A percentile compares a stretch with the other conserved stretches of the same genome.
These are phyloP conservation scores for Notocelia uddmanniana DNA, from an alignment of 2,888 invertebrate genomes.

Conservation along the genomic window DNA sequence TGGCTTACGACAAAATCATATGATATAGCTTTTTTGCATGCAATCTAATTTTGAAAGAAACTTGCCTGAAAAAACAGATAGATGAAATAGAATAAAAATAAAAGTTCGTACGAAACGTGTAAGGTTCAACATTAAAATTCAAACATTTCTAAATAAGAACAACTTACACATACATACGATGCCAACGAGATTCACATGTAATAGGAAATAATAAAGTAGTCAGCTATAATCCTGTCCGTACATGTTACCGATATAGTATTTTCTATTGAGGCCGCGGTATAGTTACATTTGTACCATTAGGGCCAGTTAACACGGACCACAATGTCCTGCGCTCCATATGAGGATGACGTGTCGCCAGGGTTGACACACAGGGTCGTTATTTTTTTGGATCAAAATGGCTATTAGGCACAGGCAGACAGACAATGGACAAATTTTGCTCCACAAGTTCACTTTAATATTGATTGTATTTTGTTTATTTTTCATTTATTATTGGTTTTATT, in stretches of 20 bases:
- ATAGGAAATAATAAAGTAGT: constrained; percentile 33
- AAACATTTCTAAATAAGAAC: background rate
- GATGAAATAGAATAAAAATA: too few relatives aligned
- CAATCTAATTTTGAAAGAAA: too few relatives aligned
- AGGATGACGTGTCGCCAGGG: constrained; percentile 29
- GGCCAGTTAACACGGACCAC: constrained; percentile 49
- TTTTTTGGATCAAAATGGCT: too few relatives aligned
- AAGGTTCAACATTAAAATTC: background rate
- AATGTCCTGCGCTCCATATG: constrained; percentile 43
- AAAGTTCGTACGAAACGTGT: background rate
- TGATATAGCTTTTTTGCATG: too few relatives aligned
- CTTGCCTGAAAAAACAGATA: too few relatives aligned
- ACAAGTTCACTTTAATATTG: too few relatives aligned
- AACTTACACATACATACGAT: background rate
- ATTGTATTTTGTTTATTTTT: too few relatives aligned
- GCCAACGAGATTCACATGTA: background rate
- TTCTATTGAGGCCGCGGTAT: constrained; percentile 22
- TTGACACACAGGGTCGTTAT: background rate
- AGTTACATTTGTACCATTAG: constrained; percentile 47
- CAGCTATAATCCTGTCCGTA: constrained; percentile 5
- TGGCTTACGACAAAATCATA: too few relatives aligned
- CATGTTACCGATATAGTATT: constrained; percentile 36
- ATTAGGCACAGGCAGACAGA: too few relatives aligned
- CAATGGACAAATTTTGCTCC: too few relatives aligned
- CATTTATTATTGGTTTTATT: too few relatives aligned